Evolutionary conservation across 2,888 invertebrate genomes (phyloP), one percentile per base, ranked within the genome.

Genomic region (Heliconius hortense): DNA sequence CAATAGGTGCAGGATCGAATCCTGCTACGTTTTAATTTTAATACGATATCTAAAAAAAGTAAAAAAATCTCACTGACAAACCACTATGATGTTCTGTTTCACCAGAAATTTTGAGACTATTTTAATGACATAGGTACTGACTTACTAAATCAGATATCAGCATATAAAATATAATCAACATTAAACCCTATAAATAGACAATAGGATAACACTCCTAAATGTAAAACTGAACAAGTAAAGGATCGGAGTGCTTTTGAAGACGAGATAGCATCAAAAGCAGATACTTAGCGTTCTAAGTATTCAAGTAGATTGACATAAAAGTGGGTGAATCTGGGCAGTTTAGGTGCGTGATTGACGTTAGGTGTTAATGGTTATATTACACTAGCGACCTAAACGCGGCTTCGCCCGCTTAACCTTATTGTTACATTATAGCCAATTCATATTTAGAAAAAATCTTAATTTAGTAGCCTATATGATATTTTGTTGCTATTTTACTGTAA

Each of bases 221-320:
- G 28, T 31, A 43, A 31, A 35, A 64, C 64, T 13, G 48, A 68
- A 76, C 76, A 73, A 77, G 75, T 73, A 75, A 77, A 70, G 75
- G 77, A 56, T 70, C 77, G 73, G 73, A 73, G 68, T 71, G 62
- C 77, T 63, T 76, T 77, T 76, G 76, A 77, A 76, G 73, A 26
- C n/a, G 31, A 5, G 77, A 77, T 77, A 77, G 28, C 2, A 77
- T 77, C 77, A 66, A 43, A 66, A 24, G 66, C 15, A 66, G 39
- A 66, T 66, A 66, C 66, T 66, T 66, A 66, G 39, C 24, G 66
- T 66, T 3, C 24, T 15, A 39, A n/a, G 66, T 69, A 69, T 56
- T 56, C 69, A 31, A 69, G 69, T 67, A 82, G 89, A 89, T 87
- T 89, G 89, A 88, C 89, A 84, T 82, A 83, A 86, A 87, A 89